Conservation (phyloP, 2,888 invertebrate genomes). For the Lasioglossum figueresi region DNA sequence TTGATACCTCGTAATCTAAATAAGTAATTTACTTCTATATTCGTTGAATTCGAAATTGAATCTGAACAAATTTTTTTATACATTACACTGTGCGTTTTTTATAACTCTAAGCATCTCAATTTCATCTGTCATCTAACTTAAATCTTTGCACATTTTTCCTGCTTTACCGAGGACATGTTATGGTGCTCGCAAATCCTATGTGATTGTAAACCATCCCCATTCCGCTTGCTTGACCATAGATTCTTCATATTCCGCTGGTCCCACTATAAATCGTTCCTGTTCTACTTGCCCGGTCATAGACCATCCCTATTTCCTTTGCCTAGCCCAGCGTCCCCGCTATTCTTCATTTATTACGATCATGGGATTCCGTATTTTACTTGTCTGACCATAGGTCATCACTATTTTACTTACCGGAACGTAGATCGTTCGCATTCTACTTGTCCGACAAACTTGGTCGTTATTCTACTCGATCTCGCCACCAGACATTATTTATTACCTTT, state of each 20-base stretch:
- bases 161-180: not conserved
- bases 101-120: not conserved
- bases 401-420: not conserved
- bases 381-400: not conserved
- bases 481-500: not conserved
- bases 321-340: not conserved
- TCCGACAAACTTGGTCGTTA: not conserved
- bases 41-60: no score
- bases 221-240: not conserved
- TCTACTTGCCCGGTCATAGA: not conserved
- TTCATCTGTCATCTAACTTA: not conserved
- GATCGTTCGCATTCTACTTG: not conserved
- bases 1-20: no score
- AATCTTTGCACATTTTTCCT: not conserved
- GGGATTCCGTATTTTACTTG: not conserved
- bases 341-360: not conserved
- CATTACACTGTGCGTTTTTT: no score
- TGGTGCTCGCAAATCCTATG: not conserved
- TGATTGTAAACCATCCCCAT: not conserved
- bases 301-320: not conserved
- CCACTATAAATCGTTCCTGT: constrained; percentile 1
- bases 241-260: constrained; percentile 1
- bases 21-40: no score
- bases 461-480: not conserved
- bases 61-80: no score